Conservation (phyloP, 2,888 invertebrate species). For the Eristalinus aeneus region DNA sequence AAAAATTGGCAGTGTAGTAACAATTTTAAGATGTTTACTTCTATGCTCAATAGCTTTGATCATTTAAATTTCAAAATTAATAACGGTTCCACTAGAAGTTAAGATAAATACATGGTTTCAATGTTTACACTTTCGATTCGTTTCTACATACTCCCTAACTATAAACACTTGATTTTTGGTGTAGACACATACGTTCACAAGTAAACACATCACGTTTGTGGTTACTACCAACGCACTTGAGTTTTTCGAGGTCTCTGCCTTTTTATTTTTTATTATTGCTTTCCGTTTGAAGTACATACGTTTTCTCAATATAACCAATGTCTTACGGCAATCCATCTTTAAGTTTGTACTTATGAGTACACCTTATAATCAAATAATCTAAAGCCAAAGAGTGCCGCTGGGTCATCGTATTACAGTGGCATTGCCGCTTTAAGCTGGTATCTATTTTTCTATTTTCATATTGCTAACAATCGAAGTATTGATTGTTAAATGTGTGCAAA, state of each 20-base stretch:
- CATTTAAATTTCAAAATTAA: not conserved
- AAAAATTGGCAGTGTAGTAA: not conserved
- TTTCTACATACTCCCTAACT: not conserved
- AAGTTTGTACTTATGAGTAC: not conserved
- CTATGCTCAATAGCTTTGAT: not conserved
- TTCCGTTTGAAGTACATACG: not conserved
- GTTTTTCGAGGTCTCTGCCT: constrained; percentile 13
- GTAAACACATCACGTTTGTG: constrained; percentile 12
- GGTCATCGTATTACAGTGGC: constrained; percentile 35
- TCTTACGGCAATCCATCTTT: not conserved
- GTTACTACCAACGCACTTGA: constrained; percentile 17
- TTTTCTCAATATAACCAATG: not conserved
- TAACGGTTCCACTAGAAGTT: not conserved
- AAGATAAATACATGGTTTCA: not conserved
- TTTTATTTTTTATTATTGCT: not conserved
- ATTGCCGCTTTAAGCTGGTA: constrained; percentile 13
- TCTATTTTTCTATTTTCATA: not conserved
- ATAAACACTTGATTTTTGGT: constrained; percentile 15
- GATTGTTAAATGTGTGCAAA: too few species aligned
- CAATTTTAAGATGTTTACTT: not conserved
- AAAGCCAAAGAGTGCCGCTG: constrained; percentile 1
- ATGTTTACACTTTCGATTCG: not conserved
- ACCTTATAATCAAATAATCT: not conserved
- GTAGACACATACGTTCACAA: not conserved
- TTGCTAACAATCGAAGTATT: too few species aligned